Conservation (phyloP, 2,888 invertebrate genomes). For the Halictus ligatus region DNA sequence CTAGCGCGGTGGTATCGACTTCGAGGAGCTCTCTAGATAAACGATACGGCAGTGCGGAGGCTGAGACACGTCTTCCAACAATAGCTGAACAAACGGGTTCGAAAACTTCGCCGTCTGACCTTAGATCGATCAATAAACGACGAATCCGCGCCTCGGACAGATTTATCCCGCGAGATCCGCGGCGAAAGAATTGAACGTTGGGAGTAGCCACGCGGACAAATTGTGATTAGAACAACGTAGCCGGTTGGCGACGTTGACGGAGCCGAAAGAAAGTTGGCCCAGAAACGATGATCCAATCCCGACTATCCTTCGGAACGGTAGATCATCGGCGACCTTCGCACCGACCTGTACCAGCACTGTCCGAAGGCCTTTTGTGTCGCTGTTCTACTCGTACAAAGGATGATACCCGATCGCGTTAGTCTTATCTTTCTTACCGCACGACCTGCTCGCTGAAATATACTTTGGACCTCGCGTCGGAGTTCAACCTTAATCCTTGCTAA, state of each 20-base stretch:
- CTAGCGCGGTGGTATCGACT: slow-evolving; percentile 44
- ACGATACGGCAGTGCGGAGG: slow-evolving; percentile 45
- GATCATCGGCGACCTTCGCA: slow-evolving; percentile 44
- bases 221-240: slow-evolving; percentile 8
- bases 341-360: slow-evolving; percentile 18
- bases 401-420: slow-evolving; percentile 7
- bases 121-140: background rate
- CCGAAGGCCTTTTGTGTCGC: slow-evolving; percentile 24
- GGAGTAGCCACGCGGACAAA: background rate
- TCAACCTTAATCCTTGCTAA: background rate
- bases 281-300: slow-evolving; percentile 44
- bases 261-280: slow-evolving; percentile 29
- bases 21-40: slow-evolving; percentile 47
- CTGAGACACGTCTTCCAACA: slow-evolving; percentile 29
- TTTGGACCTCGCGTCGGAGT: background rate
- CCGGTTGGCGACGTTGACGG: background rate
- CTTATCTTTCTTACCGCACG: slow-evolving; percentile 41
- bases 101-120: background rate
- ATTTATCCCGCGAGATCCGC: background rate
- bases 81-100: slow-evolving; percentile 42
- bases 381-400: slow-evolving; percentile 27
- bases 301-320: slow-evolving; percentile 36
- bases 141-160: background rate
- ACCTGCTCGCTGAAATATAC: slow-evolving; percentile 14
- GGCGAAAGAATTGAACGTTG: too few relatives aligned